These are phyloP conservation scores for Lytechinus pictus DNA, from an alignment of 35 echinoderm and acorn worm genomes.

Conservation along the genomic window DNA sequence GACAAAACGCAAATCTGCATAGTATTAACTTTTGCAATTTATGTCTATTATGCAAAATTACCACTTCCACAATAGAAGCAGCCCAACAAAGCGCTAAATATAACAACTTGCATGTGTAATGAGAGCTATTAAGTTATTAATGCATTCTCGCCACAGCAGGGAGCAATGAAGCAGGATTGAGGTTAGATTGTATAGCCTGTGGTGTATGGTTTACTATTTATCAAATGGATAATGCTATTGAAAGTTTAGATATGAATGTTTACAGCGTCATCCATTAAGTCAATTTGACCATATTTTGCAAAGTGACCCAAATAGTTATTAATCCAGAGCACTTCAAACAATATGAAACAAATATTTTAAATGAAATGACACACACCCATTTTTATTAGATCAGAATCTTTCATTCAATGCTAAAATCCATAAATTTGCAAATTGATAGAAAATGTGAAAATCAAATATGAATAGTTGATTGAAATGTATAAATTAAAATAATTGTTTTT, in stretches of 20 bases:
- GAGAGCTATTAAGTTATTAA: conserved; percentile 6
- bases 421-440: too few species aligned
- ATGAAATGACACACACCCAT: too few species aligned
- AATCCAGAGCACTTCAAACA: too few species aligned
- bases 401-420: too few species aligned
- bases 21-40: background rate
- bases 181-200: background rate
- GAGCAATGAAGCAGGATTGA: background rate
- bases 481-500: too few species aligned
- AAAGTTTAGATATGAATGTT: background rate
- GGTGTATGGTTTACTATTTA: background rate
- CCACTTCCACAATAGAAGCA: background rate
- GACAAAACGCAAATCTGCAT: background rate
- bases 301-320: too few species aligned
- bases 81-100: background rate
- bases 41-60: background rate
- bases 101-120: background rate
- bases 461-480: too few species aligned
- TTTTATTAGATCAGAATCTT: too few species aligned
- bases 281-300: too few species aligned
- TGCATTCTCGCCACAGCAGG: background rate
- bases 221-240: background rate
- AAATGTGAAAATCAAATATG: too few species aligned
- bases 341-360: too few species aligned
- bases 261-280: too few species aligned